Percentiles rank a stretch among this genome's conserved stretches.
phyloP scores from a whole-genome alignment of 2,797 vertebrate species.

The Nannoperca australis region DNA sequence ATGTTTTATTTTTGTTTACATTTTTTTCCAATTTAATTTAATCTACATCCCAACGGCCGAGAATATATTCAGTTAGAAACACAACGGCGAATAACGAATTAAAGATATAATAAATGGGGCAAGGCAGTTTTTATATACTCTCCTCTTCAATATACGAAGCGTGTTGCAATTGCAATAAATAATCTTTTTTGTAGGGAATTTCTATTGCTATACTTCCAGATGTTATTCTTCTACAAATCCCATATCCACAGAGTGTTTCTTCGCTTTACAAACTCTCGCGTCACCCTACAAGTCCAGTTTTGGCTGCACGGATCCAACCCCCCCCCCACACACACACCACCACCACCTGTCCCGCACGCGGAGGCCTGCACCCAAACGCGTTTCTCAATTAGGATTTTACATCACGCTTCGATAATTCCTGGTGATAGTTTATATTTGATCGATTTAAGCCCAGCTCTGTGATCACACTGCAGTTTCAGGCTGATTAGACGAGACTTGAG shows the following conservation, averaged over 20 bases:
- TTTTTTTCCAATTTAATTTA: no score
- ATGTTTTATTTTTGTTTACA: no score
- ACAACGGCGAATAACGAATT: neutral
- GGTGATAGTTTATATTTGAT: slow-evolving; percentile 63
- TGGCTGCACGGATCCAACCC: neutral
- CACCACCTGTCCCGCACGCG: slow-evolving; percentile 14
- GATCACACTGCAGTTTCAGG: slow-evolving; percentile 69
- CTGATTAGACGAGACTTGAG: slow-evolving; percentile 71
- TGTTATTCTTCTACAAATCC: neutral
- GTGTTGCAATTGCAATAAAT: neutral
- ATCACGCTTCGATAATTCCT: slow-evolving; percentile 57
- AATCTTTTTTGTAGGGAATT: neutral
- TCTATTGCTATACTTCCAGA: neutral
- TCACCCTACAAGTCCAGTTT: slow-evolving; percentile 1
- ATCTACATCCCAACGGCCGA: neutral
- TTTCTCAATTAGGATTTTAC: slow-evolving; percentile 56
- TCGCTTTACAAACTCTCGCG: neutral
- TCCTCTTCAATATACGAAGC: neutral
- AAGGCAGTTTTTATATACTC: rapidly evolving
- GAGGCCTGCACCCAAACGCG: slow-evolving; percentile 37
- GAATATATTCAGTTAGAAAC: neutral
- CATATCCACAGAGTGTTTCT: neutral
- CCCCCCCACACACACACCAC: no score
- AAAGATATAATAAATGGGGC: neutral
- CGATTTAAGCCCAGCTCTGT: slow-evolving; percentile 66